Base-by-base conservation (phyloP, 2,113 vertebrate species). In the Butorides virescens region DNA sequence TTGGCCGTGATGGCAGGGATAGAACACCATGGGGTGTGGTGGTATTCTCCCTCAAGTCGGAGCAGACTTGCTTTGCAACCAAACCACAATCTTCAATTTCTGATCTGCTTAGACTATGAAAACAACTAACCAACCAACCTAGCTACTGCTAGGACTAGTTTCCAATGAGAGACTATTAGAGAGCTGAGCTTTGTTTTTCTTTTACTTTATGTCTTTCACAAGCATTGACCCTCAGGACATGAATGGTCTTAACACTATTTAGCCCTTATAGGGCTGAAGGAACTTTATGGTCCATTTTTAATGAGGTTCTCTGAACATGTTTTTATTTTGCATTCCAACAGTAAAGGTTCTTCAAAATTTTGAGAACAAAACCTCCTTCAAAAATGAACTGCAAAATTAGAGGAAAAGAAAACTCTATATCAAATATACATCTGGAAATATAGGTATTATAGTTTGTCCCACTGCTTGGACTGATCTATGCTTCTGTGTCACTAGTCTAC, bases 61-160 rank as follows among this genome's bases (percentile, higher is more conserved):
- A 62, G 42, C 66, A 79, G 66, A 46, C 44, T 30, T 61, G 56
- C 77, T 82, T 75, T 58, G 70, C 66, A 84, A 75, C 34, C 39
- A 85, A 90, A 88, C n/a, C 53, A 30, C 6, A 17, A 13, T 62
- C 85, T 71, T 27, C 46, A 37, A 11, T 9, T 83, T 83, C 78
- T 92, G 42, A 92, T 88, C 88, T 76, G 32, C 37, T 73, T 17
- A 36, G 44, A 52, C 55, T 73, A n/a, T 10, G 46, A 36, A 73
- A 86, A 82, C 58, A 86, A 39, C 65, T 27, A 86, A 73, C 26
- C 26, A 77, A 86, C 63, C 37, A 92, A 34, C 52, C 42, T 59
- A 63, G 68, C 82, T 96, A 81, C 65, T 93, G 63, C 86, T 78
- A 52, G 47, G 75, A 68, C 81, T 39, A 20, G 47, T 13, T 93